phyloP scores from a whole-genome alignment of 2,888 invertebrate species.

The Athrips mouffetella region DNA sequence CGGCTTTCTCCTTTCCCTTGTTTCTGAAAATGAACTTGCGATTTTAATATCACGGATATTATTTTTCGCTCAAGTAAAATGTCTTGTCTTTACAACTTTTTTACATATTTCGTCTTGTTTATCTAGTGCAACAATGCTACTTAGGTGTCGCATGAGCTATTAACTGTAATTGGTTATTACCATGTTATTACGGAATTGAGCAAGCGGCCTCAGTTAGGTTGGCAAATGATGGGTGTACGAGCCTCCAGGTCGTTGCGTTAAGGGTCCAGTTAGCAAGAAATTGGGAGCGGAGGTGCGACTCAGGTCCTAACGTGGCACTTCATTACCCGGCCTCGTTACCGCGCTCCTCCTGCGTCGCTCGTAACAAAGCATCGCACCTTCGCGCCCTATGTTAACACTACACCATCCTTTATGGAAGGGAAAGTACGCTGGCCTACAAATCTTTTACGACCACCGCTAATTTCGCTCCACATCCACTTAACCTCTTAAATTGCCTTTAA shows the following conservation, averaged over 20 bases:
- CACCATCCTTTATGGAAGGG: constrained; percentile 30
- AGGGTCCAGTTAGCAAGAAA: constrained; percentile 62
- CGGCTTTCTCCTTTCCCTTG: constrained; percentile 60
- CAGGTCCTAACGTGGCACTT: constrained; percentile 61
- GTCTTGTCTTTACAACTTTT: constrained; percentile 3
- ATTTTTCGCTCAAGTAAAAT: constrained; percentile 23
- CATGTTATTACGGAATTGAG: too few species aligned
- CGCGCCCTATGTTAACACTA: constrained; percentile 30
- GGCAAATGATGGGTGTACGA: constrained; percentile 29
- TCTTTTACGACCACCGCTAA: constrained; percentile 17
- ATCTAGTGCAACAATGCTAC: too few species aligned
- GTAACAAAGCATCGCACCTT: constrained; percentile 14
- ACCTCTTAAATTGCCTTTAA: constrained; percentile 15
- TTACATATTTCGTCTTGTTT: background rate
- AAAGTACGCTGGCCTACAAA: constrained; percentile 19
- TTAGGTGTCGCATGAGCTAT: too few species aligned
- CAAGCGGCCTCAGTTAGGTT: constrained; percentile 29
- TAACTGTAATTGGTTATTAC: constrained; percentile 24
- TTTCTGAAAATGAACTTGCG: constrained; percentile 55
- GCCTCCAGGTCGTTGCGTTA: constrained; percentile 51
- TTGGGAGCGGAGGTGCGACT: constrained; percentile 53
- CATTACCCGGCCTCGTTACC: constrained; percentile 64
- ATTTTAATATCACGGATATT: constrained; percentile 43
- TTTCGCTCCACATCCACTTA: constrained; percentile 11
- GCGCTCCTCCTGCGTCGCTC: constrained; percentile 32